These are phyloP conservation scores for Lepidurus arcticus DNA, from an alignment of 1,140 invertebrate species.

Conservation along the genomic window DNA sequence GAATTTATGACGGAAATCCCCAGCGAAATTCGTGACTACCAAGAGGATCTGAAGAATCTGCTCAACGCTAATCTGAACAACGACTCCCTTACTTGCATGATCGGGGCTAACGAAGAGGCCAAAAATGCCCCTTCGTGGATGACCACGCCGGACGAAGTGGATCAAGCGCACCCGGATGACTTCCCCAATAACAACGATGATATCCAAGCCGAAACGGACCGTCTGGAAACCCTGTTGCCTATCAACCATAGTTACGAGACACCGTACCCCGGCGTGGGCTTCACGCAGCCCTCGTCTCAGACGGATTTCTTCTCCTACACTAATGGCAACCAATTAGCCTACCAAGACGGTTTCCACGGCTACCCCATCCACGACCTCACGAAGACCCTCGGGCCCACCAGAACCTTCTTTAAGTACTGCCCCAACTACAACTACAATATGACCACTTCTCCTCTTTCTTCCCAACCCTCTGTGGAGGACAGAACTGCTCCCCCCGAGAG, in stretches of 20 bases:
- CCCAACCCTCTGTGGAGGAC: neutral
- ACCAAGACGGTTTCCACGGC: slow-evolving; percentile 29
- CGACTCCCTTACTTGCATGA: neutral
- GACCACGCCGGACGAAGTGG: neutral
- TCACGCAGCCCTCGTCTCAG: slow-evolving; percentile 24
- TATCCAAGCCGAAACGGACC: slow-evolving; percentile 12
- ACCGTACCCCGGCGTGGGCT: slow-evolving; percentile 22
- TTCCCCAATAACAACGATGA: neutral
- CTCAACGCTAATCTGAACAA: neutral
- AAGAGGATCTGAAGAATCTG: neutral
- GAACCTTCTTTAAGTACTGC: neutral
- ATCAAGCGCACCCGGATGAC: slow-evolving; percentile 8
- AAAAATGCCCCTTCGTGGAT: neutral
- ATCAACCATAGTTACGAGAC: slow-evolving; percentile 12
- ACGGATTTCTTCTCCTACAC: slow-evolving; percentile 27
- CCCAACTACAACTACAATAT: neutral
- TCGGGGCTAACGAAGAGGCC: slow-evolving; percentile 16
- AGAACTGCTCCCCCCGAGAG: neutral
- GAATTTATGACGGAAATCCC: neutral
- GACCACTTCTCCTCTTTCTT: neutral
- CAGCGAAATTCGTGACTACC: neutral
- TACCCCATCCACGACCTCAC: slow-evolving; percentile 23
- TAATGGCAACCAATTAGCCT: slow-evolving; percentile 31
- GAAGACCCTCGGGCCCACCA: neutral
- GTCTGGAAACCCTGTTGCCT: neutral